Percentiles rank a stretch among this genome's conserved stretches.
phyloP scores from a whole-genome alignment of 2,888 invertebrate species.

The Leucophenga montana region DNA sequence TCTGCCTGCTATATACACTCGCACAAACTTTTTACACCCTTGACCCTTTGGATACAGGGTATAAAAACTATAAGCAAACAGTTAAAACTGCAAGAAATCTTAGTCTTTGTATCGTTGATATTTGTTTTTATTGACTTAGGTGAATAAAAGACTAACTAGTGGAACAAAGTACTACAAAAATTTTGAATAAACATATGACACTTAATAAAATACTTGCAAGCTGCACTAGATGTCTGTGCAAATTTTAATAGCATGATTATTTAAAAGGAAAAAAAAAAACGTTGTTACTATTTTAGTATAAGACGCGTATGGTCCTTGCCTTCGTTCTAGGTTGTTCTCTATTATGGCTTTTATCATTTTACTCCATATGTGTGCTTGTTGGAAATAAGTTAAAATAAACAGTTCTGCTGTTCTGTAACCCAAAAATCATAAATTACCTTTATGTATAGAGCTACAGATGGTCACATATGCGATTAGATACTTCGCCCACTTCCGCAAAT shows the following conservation, averaged over 20 bases:
- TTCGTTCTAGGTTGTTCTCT: not conserved
- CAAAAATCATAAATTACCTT: constrained; percentile 17
- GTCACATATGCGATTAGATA: no score
- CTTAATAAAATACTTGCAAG: not conserved
- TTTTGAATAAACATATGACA: no score
- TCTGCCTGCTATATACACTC: no score
- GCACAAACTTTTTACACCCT: no score
- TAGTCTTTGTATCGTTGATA: not conserved
- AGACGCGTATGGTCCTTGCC: not conserved
- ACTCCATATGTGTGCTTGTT: not conserved
- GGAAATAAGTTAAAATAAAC: not conserved
- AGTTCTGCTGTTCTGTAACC: constrained; percentile 8
- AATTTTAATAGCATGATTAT: not conserved
- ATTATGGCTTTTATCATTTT: not conserved
- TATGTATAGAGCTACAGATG: not conserved
- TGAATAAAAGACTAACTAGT: not conserved
- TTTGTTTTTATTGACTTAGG: not conserved
- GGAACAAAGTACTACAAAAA: no score
- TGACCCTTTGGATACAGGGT: no score
- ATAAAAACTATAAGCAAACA: no score
- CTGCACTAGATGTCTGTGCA: constrained; percentile 1
- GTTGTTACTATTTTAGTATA: not conserved
- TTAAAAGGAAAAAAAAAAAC: not conserved
- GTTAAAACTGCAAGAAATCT: not conserved
- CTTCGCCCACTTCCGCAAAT: no score